Evolutionary conservation across 2,113 vertebrate genomes (phyloP).

Genomic region (Brachypodius melanocephalos): DNA sequence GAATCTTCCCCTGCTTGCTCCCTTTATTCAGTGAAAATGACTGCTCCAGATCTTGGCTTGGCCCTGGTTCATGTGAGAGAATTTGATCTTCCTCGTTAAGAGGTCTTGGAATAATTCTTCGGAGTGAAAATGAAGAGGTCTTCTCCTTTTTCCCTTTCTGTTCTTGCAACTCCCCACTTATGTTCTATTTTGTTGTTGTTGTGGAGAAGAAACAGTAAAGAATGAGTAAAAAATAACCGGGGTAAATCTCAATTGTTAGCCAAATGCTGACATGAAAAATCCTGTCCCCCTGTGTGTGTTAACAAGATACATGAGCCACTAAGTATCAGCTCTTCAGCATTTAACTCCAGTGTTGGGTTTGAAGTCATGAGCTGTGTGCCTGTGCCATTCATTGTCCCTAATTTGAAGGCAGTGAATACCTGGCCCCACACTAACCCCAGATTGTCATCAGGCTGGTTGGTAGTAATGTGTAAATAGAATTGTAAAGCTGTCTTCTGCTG

Average conservation of each 20-base stretch:
- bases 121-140: neutral
- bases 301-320: neutral
- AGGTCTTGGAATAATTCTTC: neutral
- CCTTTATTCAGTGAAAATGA: neutral
- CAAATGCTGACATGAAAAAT: neutral
- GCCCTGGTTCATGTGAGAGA: neutral
- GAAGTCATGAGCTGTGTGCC: neutral
- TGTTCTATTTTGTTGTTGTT: neutral
- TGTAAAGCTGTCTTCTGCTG: conserved; percentile 23
- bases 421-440: conserved; percentile 11
- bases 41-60: neutral
- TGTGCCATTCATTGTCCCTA: conserved; percentile 21
- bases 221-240: neutral
- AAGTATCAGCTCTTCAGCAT: neutral
- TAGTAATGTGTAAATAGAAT: conserved; percentile 32
- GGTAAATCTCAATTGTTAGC: neutral
- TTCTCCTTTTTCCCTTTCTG: neutral
- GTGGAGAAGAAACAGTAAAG: neutral
- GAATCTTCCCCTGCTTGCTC: neutral
- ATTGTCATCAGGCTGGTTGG: conserved; percentile 24
- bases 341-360: neutral
- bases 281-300: neutral
- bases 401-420: conserved; percentile 15
- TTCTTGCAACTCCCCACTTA: neutral
- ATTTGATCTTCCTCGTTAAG: neutral